Percentiles rank a stretch among this genome's conserved stretches.
Evolutionary conservation across 2,113 vertebrate species (phyloP).

Genomic region (Plestiodon gilberti): DNA sequence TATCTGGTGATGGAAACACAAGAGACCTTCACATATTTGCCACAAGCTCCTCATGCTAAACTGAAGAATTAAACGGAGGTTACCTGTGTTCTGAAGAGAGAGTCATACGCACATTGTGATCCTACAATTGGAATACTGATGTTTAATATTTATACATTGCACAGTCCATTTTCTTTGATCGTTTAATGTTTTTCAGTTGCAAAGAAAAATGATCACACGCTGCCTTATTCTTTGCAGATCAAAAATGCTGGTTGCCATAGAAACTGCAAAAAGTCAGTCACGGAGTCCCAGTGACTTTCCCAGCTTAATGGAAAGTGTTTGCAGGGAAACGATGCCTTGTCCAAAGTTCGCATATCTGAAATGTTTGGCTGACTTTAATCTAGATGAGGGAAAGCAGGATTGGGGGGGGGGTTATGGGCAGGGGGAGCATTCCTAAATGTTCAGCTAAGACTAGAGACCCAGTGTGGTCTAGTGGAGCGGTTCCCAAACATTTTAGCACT

Average conservation of each 20-base stretch:
- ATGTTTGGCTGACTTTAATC: constrained; percentile 52
- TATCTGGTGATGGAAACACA: neutral
- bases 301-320: constrained; percentile 67
- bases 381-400: neutral
- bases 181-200: constrained; percentile 54
- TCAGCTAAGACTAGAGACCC: neutral
- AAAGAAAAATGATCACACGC: constrained; percentile 51
- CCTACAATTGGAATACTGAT: constrained; percentile 23
- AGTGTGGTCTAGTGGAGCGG: too few relatives aligned
- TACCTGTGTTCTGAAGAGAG: neutral
- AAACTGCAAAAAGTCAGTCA: constrained; percentile 70
- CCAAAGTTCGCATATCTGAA: constrained; percentile 43
- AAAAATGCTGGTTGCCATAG: constrained; percentile 74
- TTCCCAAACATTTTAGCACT: too few relatives aligned
- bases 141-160: constrained; percentile 27
- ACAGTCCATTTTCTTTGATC: constrained; percentile 52
- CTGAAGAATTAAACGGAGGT: constrained; percentile 39
- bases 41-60: constrained; percentile 13
- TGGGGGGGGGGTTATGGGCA: neutral
- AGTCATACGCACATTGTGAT: constrained; percentile 4
- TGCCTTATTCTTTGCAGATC: constrained; percentile 65
- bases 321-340: constrained; percentile 66
- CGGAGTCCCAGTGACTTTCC: constrained; percentile 68
- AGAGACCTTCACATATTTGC: constrained; percentile 27
- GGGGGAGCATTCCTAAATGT: neutral